Base-by-base conservation (phyloP, 2,888 invertebrate species). In the Rhabditoides inermis region DNA sequence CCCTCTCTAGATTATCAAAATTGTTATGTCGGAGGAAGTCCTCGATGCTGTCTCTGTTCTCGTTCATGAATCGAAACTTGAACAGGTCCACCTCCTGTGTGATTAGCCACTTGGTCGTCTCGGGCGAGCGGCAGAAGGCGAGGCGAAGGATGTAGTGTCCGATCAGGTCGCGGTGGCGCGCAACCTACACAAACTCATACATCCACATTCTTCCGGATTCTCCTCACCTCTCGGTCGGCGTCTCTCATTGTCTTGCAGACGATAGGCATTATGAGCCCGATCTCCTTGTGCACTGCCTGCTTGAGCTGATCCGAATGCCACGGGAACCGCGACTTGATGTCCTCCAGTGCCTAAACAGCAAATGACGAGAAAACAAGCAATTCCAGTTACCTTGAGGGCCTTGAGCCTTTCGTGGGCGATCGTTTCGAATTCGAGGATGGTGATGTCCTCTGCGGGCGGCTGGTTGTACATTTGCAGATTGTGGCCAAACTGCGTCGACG, bases 101-200 rank as follows among this genome's bases (percentile, higher is more conserved):
- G 15, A 91, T 80, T 76, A 91, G 90, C 94, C 95, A 95, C 55
- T 82, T 83, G 30, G 87, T 82, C 35, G 89, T 80, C 51, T 92
- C 90, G 63, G 88, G 87, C 7, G 62, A 69, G 70, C 87, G 83
- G 75, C 90, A 92, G 78, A 89, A 94, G 0, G 90, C 90, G 53
- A 98, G 78, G 51, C 92, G 82, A 2, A 95, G 81, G 68, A 94
- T 88, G 77, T 87, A 94, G 78, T 98, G 95, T 0, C 94, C 89
- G 47, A 92, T 83, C 71, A 88, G 86, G 78, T 98, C 95, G 58
- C 77, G 49, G 25, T 66, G 57, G 30, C 64, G 52, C 35, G 15
- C 54, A 18, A 25, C 6, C 39, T 56, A 27, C 18, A 22, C 45
- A 15, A 44, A 56, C 12, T 12, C n/a, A 3, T 15, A 30, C 18